Conservation (phyloP, 2,113 vertebrate genomes). For the Muntiacus muntjak region DNA sequence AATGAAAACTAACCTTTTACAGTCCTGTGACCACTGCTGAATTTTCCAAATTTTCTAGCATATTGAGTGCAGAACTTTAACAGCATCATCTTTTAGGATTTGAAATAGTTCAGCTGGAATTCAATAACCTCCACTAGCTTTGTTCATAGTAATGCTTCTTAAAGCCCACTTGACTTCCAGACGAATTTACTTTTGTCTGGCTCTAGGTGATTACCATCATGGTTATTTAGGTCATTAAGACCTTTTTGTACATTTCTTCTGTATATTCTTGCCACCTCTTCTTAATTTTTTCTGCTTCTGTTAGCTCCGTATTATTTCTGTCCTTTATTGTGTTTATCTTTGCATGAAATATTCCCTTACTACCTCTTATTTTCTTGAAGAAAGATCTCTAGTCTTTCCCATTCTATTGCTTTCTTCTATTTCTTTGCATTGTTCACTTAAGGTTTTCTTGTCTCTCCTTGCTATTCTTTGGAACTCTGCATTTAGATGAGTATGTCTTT, state of each 20-base stretch:
- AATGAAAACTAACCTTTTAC: not conserved
- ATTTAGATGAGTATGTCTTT: not conserved
- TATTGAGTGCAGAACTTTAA: not conserved
- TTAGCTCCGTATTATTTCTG: not conserved
- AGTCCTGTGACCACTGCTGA: not conserved
- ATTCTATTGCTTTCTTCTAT: not conserved
- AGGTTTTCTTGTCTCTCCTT: not conserved
- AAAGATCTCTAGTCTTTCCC: not conserved
- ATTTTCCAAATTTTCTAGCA: not conserved
- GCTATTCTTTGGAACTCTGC: not conserved
- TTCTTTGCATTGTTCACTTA: not conserved
- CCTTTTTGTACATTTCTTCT: not conserved
- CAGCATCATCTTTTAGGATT: not conserved
- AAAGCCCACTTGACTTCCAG: not conserved
- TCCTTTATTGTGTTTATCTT: not conserved
- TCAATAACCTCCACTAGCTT: not conserved
- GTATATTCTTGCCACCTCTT: not conserved
- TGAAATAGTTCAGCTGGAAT: not conserved
- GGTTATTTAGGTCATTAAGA: not conserved
- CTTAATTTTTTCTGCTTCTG: not conserved
- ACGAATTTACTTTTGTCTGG: accelerated
- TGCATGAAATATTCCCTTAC: not conserved
- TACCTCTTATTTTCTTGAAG: not conserved
- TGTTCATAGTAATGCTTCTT: not conserved
- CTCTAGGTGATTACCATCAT: not conserved